A percentile compares a stretch with the other conserved stretches of the same genome.
Evolutionary conservation across 2,113 vertebrate genomes (phyloP).

Genomic region (Nicator chloris): DNA sequence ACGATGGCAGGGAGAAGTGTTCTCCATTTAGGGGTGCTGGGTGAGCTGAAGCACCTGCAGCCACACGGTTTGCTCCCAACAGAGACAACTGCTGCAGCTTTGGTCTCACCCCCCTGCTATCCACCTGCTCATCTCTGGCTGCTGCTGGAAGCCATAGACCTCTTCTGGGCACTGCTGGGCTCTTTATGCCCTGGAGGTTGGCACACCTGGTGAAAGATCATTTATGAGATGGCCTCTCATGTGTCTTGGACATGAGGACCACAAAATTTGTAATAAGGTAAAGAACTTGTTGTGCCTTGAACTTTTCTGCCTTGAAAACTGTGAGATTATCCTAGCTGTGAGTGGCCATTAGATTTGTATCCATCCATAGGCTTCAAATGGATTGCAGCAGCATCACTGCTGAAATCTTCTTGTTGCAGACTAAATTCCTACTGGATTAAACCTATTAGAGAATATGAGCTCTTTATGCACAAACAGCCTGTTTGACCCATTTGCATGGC

Average conservation of each 20-base stretch:
- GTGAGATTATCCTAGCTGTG: background rate
- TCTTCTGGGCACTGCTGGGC: background rate
- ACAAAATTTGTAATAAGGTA: background rate
- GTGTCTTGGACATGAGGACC: background rate
- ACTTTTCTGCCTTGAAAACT: background rate
- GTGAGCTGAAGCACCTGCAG: background rate
- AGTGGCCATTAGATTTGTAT: background rate
- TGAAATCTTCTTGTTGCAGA: background rate
- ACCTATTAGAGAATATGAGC: background rate
- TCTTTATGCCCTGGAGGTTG: background rate
- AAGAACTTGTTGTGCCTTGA: background rate
- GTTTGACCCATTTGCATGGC: background rate
- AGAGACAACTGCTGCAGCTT: background rate
- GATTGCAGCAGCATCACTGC: background rate
- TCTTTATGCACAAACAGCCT: background rate
- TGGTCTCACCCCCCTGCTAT: background rate
- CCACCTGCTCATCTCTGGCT: background rate
- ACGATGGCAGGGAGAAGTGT: background rate
- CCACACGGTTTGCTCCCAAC: background rate
- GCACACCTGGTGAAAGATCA: background rate
- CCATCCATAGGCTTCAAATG: background rate
- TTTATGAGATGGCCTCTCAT: rapidly evolving
- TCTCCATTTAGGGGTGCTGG: background rate
- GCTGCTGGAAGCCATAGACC: rapidly evolving
- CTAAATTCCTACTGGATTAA: background rate